Evolutionary conservation across 2,797 vertebrate species (phyloP).

Genomic region (Fratercula arctica): DNA sequence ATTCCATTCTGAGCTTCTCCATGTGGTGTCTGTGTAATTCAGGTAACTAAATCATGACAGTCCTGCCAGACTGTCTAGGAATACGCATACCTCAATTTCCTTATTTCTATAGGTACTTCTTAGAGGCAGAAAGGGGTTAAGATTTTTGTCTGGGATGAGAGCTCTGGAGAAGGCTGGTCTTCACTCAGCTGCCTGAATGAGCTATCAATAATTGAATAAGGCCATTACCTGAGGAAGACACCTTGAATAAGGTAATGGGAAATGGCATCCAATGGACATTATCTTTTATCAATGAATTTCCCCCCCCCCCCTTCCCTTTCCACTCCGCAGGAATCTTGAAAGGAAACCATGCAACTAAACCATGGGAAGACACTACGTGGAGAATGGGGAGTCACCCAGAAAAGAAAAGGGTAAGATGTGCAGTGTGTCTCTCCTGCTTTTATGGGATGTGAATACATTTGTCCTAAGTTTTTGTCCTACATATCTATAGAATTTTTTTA

Average conservation of each 20-base stretch:
- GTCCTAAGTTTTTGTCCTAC: background rate
- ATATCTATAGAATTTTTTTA: background rate
- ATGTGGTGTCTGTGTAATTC: background rate
- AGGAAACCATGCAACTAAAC: background rate
- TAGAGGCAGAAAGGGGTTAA: background rate
- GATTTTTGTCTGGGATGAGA: background rate
- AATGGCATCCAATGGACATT: background rate
- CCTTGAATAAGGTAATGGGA: background rate
- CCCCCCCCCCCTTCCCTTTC: background rate
- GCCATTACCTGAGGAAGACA: background rate
- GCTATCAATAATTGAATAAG: background rate
- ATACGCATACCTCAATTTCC: background rate
- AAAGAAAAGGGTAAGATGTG: background rate
- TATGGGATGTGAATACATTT: rapidly evolving
- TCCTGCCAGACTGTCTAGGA: background rate
- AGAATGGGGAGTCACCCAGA: rapidly evolving
- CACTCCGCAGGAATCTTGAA: background rate
- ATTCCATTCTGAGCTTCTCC: background rate
- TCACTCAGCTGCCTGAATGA: background rate
- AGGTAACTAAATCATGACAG: background rate
- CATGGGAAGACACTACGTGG: background rate
- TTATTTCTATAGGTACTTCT: background rate
- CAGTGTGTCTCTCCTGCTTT: background rate
- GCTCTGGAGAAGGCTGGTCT: background rate
- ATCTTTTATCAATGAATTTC: background rate